Conservation (phyloP, 2,113 vertebrate species). For the Pseudonaja textilis region DNA sequence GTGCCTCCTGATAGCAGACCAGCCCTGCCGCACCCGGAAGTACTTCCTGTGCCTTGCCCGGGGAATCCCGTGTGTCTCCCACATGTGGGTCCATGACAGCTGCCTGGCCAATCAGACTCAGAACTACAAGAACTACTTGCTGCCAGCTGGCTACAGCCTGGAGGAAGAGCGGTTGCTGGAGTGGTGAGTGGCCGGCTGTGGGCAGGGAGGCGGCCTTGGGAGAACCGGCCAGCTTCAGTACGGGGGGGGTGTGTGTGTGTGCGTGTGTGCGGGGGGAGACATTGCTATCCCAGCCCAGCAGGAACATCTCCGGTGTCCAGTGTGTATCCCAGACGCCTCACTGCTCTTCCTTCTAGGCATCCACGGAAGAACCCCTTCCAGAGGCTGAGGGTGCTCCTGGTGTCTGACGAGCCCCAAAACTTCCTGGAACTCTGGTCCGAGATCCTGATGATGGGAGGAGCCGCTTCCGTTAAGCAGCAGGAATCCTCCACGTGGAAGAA, state of each 20-base stretch:
- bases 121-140: constrained; percentile 91
- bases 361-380: constrained; percentile 85
- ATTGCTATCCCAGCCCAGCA: neutral
- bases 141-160: constrained; percentile 89
- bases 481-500: constrained; percentile 73
- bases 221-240: neutral
- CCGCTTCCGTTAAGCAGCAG: constrained; percentile 81
- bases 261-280: too few relatives aligned
- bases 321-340: fast-evolving
- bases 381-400: constrained; percentile 83
- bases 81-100: constrained; percentile 93
- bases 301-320: too few relatives aligned
- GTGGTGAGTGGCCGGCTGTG: constrained; percentile 74
- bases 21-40: constrained; percentile 90
- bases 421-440: constrained; percentile 89
- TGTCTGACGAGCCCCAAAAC: constrained; percentile 80
- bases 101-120: constrained; percentile 93
- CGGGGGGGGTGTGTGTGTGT: too few relatives aligned
- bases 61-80: constrained; percentile 93
- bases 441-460: constrained; percentile 87
- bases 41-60: constrained; percentile 94
- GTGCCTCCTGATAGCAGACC: constrained; percentile 94
- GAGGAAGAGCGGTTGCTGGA: constrained; percentile 83
- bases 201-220: neutral
- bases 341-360: constrained; percentile 76